Evolutionary conservation across 2,797 vertebrate genomes (phyloP), one percentile per base, ranked within the genome.

Genomic region (Ispidina lecontei): DNA sequence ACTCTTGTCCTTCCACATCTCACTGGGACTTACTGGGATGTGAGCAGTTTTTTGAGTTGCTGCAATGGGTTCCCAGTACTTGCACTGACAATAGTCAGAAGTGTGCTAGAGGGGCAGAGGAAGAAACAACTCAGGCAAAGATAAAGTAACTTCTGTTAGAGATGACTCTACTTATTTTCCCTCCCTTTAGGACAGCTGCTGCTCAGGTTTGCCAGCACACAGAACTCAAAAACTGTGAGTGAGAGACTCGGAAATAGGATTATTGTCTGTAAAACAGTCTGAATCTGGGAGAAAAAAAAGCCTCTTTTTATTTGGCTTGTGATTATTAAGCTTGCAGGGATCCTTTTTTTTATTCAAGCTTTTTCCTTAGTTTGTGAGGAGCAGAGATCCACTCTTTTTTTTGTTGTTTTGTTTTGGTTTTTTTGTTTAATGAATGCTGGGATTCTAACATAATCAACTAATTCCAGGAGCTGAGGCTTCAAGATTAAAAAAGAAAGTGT

Each of bases 381-480:
- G 41, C 33, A 77, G 71, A 82, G 77, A 91, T 91, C 84, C 84
- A 83, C 29, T 52, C 10, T 26, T 17, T 49, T 44, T 31, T 46
- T 41, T 1, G 14, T 55, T 25, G 59, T 25, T 19, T 15, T 6
- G 14, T 1, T 33, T 60, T 88, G 65, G 14, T 23, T 4, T 2
- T 49, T 49, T 49, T 49, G 9, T 49, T 49, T 26, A 65, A 95
- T 87, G 54, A 95, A 91, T 91, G 58, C 72, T 85, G 55, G 47
- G 75, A 82, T 95, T 91, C 89, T 52, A 85, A 72, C 55, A 65
- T 55, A 85, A 92, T 93, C 78, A 91, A 92, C 75, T 87, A 94
- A 92, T 95, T 95, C 91, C 92, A 93, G 93, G 82, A 93, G 84
- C 93, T 91, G 92, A 91, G 51, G 68, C 92, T 91, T 91, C 89